These are phyloP conservation scores for Luehdorfia chinensis DNA, from an alignment of 1,140 invertebrate species.

Conservation along the genomic window DNA sequence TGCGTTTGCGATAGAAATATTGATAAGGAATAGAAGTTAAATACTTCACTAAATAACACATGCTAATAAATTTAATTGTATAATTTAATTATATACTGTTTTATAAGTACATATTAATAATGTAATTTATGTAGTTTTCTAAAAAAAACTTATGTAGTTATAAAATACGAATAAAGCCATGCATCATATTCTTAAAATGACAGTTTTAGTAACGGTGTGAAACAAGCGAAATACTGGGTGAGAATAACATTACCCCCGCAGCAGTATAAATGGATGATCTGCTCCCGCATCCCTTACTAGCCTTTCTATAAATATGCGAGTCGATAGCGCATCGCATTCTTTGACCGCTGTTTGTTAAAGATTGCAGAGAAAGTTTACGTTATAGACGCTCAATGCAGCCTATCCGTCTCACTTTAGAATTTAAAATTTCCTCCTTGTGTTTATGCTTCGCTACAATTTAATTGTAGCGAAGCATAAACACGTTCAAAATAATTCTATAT, in stretches of 20 bases:
- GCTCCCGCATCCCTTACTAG: conserved; percentile 16
- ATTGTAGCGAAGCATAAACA: too few relatives aligned
- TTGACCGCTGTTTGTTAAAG: conserved; percentile 21
- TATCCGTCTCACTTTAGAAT: too few relatives aligned
- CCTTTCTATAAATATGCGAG: conserved; percentile 36
- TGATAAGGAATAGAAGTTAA: too few relatives aligned
- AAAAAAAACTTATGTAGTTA: not conserved
- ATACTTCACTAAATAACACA: too few relatives aligned
- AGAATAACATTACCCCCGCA: not conserved
- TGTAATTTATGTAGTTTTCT: not conserved
- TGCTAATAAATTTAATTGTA: not conserved
- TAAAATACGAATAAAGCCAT: not conserved
- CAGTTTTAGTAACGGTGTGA: not conserved
- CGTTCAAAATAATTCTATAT: too few relatives aligned
- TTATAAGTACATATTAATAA: not conserved
- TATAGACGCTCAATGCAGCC: conserved; percentile 12
- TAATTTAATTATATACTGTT: not conserved
- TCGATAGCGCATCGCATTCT: conserved; percentile 35
- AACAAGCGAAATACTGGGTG: not conserved
- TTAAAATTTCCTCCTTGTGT: too few relatives aligned
- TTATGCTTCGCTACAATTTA: too few relatives aligned
- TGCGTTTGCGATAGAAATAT: too few relatives aligned
- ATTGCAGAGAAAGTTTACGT: not conserved
- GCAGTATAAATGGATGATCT: conserved; percentile 18
- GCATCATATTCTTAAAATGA: not conserved